These are phyloP conservation scores for Balanococcus diminutus DNA, from an alignment of 2,888 invertebrate genomes.

Conservation along the genomic window DNA sequence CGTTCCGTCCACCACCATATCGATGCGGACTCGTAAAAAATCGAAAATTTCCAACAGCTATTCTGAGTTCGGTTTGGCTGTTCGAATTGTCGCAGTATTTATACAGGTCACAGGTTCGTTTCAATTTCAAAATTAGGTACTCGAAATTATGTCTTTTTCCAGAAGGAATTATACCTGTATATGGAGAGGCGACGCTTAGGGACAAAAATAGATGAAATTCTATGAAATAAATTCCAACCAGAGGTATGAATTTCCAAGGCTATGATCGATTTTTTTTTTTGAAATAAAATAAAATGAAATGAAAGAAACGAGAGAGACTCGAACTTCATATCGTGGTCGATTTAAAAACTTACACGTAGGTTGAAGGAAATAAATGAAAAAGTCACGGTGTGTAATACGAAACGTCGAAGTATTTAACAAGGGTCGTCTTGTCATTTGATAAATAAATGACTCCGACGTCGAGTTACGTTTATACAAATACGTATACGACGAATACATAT, in stretches of 20 bases:
- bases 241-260: no score
- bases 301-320: no score
- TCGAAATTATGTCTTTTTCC: background rate
- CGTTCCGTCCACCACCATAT: background rate
- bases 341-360: background rate
- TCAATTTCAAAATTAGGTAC: background rate
- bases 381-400: background rate
- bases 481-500: background rate
- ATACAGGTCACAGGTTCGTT: background rate
- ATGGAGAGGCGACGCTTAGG: no score
- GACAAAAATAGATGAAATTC: no score
- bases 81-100: background rate
- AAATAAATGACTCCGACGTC: background rate
- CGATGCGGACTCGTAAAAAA: background rate
- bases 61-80: background rate
- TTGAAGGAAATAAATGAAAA: no score
- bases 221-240: no score
- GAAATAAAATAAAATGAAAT: no score
- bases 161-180: background rate
- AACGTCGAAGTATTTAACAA: background rate
- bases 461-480: background rate
- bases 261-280: no score
- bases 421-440: background rate
- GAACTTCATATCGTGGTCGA: background rate
- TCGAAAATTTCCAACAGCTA: background rate